phyloP scores from a whole-genome alignment of 2,797 vertebrate species.

The Neomorphus geoffroyi region DNA sequence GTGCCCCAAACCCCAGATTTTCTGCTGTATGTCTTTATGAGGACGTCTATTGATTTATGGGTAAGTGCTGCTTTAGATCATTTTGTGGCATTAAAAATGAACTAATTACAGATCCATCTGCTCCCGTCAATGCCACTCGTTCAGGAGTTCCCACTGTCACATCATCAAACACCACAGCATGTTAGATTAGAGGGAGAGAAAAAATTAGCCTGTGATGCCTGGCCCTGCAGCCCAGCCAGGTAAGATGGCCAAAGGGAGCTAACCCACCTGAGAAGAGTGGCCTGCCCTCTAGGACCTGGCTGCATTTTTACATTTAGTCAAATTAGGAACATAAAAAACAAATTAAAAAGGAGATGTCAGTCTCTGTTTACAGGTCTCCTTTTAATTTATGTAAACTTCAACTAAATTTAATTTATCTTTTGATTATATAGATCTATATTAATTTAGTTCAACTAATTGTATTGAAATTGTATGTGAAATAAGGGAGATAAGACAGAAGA shows the following conservation, averaged over 20 bases:
- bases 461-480: too few species aligned
- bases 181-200: background rate
- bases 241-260: background rate
- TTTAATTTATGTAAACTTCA: background rate
- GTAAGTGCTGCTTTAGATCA: background rate
- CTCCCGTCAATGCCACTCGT: background rate
- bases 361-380: background rate
- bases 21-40: background rate
- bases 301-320: background rate
- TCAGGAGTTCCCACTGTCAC: background rate
- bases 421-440: background rate
- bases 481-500: too few species aligned
- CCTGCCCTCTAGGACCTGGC: background rate
- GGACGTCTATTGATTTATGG: background rate
- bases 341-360: background rate
- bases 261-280: too few species aligned
- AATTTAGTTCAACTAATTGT: background rate
- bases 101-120: background rate
- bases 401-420: background rate
- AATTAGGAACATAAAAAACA: background rate
- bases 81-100: background rate
- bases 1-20: background rate
- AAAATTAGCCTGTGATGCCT: accelerated
- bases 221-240: background rate
- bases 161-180: background rate